These are phyloP conservation scores for Halcyon badia DNA, from an alignment of 2,797 vertebrate species.

Conservation along the genomic window DNA sequence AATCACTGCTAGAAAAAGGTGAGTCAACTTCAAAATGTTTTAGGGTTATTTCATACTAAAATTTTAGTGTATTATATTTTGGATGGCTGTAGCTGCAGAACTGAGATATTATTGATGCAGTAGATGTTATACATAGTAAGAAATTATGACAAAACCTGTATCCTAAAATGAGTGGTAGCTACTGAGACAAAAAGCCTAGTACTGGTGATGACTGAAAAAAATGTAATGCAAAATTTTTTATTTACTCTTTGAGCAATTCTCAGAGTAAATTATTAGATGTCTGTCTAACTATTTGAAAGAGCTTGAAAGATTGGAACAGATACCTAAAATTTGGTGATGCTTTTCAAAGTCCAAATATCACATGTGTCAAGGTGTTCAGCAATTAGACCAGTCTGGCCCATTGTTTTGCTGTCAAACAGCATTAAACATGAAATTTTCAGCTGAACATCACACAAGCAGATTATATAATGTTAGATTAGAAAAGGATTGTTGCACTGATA, in stretches of 20 bases:
- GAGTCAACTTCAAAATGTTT: background rate
- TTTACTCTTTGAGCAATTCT: background rate
- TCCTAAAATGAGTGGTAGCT: background rate
- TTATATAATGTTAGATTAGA: background rate
- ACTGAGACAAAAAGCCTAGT: background rate
- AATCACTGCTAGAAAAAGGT: background rate
- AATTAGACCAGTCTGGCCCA: background rate
- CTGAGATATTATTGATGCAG: background rate
- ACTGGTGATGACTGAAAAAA: background rate
- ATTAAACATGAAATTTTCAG: background rate
- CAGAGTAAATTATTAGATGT: background rate
- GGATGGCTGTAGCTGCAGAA: background rate
- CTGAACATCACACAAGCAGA: background rate
- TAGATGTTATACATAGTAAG: background rate
- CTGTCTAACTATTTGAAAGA: conserved; percentile 6
- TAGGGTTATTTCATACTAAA: background rate
- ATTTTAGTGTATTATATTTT: background rate
- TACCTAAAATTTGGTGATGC: background rate
- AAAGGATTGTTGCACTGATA: background rate
- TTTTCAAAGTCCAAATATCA: conserved; percentile 20
- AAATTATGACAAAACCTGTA: background rate
- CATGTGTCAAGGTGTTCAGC: background rate
- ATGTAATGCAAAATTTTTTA: background rate
- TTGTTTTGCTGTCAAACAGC: conserved; percentile 29
- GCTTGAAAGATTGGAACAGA: background rate